Conservation (phyloP, 2,888 invertebrate genomes). For the Eupithecia abbreviata region DNA sequence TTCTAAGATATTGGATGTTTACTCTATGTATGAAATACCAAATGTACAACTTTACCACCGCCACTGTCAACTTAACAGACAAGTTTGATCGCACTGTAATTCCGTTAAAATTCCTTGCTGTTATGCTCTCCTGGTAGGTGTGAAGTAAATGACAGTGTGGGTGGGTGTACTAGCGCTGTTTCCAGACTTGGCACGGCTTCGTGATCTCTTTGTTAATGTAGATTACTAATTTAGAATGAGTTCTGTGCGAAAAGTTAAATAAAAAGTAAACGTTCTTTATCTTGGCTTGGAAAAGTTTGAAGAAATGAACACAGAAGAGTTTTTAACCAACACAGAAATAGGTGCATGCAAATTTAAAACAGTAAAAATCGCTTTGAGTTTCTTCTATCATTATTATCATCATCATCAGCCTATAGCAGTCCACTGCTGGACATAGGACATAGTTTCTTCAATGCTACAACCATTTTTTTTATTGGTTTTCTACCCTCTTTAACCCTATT, state of each 20-base stretch:
- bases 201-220: background rate
- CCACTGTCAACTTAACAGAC: background rate
- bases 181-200: conserved; percentile 59
- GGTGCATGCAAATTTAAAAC: too few relatives aligned
- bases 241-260: background rate
- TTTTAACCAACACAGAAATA: background rate
- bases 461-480: background rate
- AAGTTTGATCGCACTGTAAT: conserved; percentile 51
- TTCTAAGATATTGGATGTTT: too few relatives aligned
- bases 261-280: background rate
- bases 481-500: conserved; percentile 2
- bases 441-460: too few relatives aligned
- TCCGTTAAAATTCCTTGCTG: conserved; percentile 81
- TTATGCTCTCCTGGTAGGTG: conserved; percentile 79
- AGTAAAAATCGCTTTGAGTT: too few relatives aligned
- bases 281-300: background rate
- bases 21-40: too few relatives aligned
- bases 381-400: too few relatives aligned
- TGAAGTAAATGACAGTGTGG: conserved; percentile 75
- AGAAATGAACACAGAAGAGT: background rate
- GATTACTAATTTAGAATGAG: background rate
- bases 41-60: background rate
- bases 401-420: too few relatives aligned
- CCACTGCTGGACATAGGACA: too few relatives aligned
- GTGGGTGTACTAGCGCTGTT: conserved; percentile 57